A percentile compares a stretch with the other conserved stretches of the same genome.
Evolutionary conservation across 2,113 vertebrate species (phyloP).

Genomic region (Corvus cornix): DNA sequence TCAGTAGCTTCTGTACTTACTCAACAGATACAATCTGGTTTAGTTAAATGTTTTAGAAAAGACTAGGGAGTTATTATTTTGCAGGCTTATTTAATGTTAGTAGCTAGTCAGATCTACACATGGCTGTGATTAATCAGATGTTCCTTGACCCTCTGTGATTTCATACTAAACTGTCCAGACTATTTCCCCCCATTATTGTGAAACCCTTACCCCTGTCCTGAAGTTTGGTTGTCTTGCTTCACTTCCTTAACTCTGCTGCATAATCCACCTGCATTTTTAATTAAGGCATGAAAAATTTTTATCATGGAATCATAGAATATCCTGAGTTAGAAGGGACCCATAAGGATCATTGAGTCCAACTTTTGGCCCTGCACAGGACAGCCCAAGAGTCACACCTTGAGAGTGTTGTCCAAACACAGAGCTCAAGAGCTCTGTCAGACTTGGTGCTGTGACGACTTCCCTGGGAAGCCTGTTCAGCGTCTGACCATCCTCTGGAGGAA

Average conservation of each 20-base stretch:
- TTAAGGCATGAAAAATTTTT: background rate
- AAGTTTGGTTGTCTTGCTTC: background rate
- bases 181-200: background rate
- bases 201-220: background rate
- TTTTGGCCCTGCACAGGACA: background rate
- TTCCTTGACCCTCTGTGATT: background rate
- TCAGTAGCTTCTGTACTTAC: background rate
- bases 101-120: background rate
- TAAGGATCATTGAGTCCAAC: accelerated
- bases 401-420: background rate
- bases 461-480: background rate
- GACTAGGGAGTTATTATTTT: background rate
- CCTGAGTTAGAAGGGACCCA: background rate
- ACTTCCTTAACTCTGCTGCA: background rate
- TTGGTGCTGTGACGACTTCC: background rate
- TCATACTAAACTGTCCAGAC: background rate
- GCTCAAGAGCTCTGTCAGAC: background rate
- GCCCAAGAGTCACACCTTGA: background rate
- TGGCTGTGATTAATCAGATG: background rate
- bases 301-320: background rate
- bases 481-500: background rate
- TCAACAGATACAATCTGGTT: background rate
- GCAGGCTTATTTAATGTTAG: background rate
- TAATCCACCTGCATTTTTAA: background rate
- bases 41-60: background rate